A percentile compares a stretch with the other conserved stretches of the same genome.
These are phyloP conservation scores for Sebastes itinus DNA, from an alignment of 2,797 vertebrate species.

Conservation along the genomic window DNA sequence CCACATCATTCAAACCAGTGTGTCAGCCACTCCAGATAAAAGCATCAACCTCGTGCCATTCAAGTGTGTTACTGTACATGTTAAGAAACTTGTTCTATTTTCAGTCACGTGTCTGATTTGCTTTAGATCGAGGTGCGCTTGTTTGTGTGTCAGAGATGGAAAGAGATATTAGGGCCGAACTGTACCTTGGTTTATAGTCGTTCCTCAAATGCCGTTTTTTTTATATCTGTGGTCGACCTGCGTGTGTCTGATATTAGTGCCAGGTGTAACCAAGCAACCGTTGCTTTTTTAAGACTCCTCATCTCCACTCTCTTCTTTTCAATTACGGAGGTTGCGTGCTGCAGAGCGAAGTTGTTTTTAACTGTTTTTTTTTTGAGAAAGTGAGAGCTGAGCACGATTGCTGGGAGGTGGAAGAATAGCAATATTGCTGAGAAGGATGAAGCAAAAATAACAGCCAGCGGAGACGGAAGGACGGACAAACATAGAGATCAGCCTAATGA, in stretches of 20 bases:
- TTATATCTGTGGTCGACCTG: constrained; percentile 30
- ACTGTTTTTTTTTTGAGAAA: neutral
- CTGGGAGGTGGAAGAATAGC: constrained; percentile 1
- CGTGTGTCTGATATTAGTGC: constrained; percentile 39
- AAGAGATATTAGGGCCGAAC: neutral
- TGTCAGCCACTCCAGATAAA: neutral
- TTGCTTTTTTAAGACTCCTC: constrained; percentile 61
- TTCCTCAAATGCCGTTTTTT: neutral
- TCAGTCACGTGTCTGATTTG: neutral
- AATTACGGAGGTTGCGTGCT: constrained; percentile 36
- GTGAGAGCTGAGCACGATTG: neutral
- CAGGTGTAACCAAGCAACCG: constrained; percentile 75
- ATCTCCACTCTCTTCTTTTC: constrained; percentile 34
- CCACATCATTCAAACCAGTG: neutral
- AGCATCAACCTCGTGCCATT: neutral
- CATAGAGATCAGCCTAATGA: neutral
- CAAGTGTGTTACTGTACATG: neutral
- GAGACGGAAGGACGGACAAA: neutral
- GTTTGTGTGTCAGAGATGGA: neutral
- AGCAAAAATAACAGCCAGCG: constrained; percentile 6
- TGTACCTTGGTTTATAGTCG: neutral
- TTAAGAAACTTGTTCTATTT: neutral
- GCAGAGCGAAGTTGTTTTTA: constrained; percentile 9
- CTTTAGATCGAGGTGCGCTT: neutral
- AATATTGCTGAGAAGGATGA: neutral